Conservation (phyloP, 1,140 invertebrate genomes). For the Drosophila bifasciata region DNA sequence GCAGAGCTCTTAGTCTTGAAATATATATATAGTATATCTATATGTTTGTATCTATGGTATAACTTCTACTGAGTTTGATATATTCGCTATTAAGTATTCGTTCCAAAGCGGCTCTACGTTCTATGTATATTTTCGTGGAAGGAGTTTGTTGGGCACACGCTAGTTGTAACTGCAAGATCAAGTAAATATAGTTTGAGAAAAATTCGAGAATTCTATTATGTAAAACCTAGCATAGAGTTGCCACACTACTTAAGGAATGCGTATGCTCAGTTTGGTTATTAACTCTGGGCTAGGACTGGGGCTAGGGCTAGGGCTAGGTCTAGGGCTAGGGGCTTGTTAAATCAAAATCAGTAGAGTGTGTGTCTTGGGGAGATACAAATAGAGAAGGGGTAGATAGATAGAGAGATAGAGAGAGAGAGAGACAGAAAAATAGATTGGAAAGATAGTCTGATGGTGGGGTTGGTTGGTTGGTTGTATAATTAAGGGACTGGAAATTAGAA, state of each 20-base stretch:
- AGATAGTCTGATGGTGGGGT: slow-evolving; percentile 45
- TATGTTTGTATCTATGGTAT: slow-evolving; percentile 58
- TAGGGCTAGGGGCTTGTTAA: slow-evolving; percentile 31
- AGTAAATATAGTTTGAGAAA: slow-evolving; percentile 45
- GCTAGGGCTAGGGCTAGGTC: too few relatives aligned
- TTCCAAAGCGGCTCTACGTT: slow-evolving; percentile 62
- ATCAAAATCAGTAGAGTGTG: slow-evolving; percentile 60
- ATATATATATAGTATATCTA: slow-evolving; percentile 64
- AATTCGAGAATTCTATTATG: slow-evolving; percentile 50
- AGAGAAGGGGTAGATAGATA: slow-evolving; percentile 24
- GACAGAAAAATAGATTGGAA: slow-evolving; percentile 47
- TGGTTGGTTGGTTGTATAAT: slow-evolving; percentile 21
- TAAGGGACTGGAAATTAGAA: slow-evolving; percentile 52
- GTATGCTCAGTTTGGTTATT: slow-evolving; percentile 59
- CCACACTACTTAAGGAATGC: slow-evolving; percentile 66
- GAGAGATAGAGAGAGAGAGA: slow-evolving; percentile 21
- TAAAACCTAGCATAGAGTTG: slow-evolving; percentile 62
- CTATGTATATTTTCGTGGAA: slow-evolving; percentile 48
- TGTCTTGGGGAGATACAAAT: slow-evolving; percentile 49
- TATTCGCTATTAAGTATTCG: slow-evolving; percentile 36
- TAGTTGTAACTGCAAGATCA: slow-evolving; percentile 50
- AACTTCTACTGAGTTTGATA: slow-evolving; percentile 59
- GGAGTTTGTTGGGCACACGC: slow-evolving; percentile 48
- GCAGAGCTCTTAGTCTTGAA: slow-evolving; percentile 80
- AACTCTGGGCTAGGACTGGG: slow-evolving; percentile 22